Conservation (phyloP, 2,888 invertebrate species). For the Embidobia sp. region DNA sequence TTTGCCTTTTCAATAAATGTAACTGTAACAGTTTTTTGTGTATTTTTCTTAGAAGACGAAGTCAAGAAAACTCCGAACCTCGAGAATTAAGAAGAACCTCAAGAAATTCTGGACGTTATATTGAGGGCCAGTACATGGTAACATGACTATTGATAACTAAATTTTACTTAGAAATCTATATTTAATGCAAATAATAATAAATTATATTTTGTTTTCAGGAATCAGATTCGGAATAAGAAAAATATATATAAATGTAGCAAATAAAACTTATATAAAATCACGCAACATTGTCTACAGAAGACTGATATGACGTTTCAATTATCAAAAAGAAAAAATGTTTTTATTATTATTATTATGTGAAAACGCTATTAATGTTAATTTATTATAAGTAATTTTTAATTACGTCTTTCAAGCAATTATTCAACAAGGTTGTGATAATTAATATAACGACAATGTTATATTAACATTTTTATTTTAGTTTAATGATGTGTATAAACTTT, state of each 20-base stretch:
- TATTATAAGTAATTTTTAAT: background rate
- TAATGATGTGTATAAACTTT: background rate
- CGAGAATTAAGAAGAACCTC: slow-evolving; percentile 77
- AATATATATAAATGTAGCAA: slow-evolving; percentile 6
- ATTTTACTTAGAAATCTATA: background rate
- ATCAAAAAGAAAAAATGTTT: background rate
- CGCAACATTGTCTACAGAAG: slow-evolving; percentile 7
- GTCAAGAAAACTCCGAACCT: slow-evolving; percentile 72
- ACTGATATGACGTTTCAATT: slow-evolving; percentile 31
- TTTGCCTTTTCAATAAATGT: too few species aligned
- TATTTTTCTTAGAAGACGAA: slow-evolving; percentile 66
- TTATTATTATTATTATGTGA: background rate
- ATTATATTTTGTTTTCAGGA: slow-evolving; percentile 25
- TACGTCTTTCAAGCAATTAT: background rate
- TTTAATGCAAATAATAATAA: background rate
- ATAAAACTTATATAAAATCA: background rate
- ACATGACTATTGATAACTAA: slow-evolving; percentile 49
- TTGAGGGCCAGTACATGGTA: slow-evolving; percentile 79
- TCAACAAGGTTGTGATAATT: slow-evolving; percentile 44
- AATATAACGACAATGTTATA: slow-evolving; percentile 12
- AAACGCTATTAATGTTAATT: background rate
- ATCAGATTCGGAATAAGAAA: slow-evolving; percentile 43
- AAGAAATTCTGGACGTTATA: slow-evolving; percentile 77
- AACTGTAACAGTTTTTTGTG: too few species aligned
- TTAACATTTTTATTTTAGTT: background rate